Evolutionary conservation across 2,797 vertebrate species (phyloP).

Genomic region (Chelon auratus): DNA sequence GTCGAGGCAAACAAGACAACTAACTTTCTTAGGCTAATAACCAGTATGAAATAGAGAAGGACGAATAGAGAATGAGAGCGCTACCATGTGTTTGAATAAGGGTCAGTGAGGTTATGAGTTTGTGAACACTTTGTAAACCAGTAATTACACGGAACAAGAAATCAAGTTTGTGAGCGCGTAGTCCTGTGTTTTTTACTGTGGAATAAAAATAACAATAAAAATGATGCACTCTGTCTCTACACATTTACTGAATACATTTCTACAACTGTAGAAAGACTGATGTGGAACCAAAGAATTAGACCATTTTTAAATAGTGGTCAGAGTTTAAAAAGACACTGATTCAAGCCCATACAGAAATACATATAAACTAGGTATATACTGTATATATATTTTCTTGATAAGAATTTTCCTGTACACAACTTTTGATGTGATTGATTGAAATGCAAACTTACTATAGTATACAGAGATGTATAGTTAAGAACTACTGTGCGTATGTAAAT

Average conservation of each 20-base stretch:
- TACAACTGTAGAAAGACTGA: too few relatives aligned
- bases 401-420: too few relatives aligned
- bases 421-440: neutral
- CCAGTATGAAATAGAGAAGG: neutral
- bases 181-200: too few relatives aligned
- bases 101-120: neutral
- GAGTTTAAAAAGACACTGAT: too few relatives aligned
- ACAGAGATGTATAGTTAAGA: neutral
- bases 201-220: neutral
- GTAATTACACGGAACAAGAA: too few relatives aligned
- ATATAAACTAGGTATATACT: too few relatives aligned
- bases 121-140: neutral
- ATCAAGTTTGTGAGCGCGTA: too few relatives aligned
- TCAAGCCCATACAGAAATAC: too few relatives aligned
- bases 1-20: neutral
- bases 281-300: too few relatives aligned
- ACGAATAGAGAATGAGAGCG: neutral
- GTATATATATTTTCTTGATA: too few relatives aligned
- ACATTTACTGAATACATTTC: too few relatives aligned
- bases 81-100: neutral
- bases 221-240: neutral
- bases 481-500: slow-evolving; percentile 6
- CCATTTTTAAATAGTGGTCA: too few relatives aligned
- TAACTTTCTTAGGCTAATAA: neutral
- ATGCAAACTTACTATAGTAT: neutral